A percentile compares a stretch with the other conserved stretches of the same genome.
Conservation (phyloP, 2,113 vertebrate species). For the Pelecanus crispus region DNA sequence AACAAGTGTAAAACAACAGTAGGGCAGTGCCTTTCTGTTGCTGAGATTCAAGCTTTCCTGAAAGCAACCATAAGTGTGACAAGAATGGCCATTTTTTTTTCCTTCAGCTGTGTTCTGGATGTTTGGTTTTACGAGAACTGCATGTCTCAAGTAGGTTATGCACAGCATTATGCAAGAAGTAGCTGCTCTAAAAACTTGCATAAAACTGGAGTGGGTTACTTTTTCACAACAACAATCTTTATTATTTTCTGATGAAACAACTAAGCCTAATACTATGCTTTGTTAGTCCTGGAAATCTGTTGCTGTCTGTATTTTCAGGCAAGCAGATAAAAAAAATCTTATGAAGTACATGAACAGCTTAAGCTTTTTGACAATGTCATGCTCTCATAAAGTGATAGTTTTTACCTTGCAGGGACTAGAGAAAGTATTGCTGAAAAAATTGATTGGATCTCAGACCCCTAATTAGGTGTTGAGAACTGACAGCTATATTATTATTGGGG, state of each 20-base stretch:
- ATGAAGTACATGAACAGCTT: not conserved
- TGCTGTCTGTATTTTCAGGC: not conserved
- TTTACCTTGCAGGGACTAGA: not conserved
- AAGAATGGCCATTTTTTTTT: not conserved
- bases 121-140: not conserved
- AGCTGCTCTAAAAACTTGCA: not conserved
- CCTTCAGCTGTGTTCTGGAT: not conserved
- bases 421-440: not conserved
- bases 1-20: not conserved
- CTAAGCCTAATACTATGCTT: not conserved
- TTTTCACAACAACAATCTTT: not conserved
- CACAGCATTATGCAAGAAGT: not conserved
- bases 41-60: not conserved
- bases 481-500: not conserved
- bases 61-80: not conserved
- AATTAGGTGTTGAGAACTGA: not conserved
- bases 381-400: not conserved
- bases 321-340: not conserved
- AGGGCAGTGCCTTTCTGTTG: not conserved
- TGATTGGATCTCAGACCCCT: not conserved
- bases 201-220: not conserved
- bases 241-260: not conserved
- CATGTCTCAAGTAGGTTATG: not conserved
- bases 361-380: not conserved
- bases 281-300: not conserved